A percentile compares a stretch with the other conserved stretches of the same genome.
These are phyloP conservation scores for Lottia gigantea DNA, from an alignment of 2,888 invertebrate species.

Conservation along the genomic window DNA sequence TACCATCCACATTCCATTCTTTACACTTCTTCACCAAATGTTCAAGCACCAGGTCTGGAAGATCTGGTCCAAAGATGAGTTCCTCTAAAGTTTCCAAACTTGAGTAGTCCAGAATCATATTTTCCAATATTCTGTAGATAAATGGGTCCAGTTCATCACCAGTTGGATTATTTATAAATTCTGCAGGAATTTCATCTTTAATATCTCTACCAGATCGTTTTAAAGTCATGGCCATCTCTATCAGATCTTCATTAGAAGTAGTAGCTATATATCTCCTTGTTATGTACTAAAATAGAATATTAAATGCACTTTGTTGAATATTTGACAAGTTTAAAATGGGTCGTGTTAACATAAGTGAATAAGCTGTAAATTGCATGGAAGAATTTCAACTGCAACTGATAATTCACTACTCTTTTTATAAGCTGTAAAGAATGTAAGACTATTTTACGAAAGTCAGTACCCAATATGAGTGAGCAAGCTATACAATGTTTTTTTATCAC, in stretches of 20 bases:
- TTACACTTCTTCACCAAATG: background rate
- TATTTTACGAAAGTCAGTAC: too few species aligned
- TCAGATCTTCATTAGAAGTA: background rate
- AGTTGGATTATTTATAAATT: background rate
- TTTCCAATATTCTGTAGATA: slow-evolving; percentile 2
- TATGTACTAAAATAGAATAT: background rate
- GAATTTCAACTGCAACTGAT: too few species aligned
- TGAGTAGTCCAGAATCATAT: background rate
- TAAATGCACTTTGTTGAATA: too few species aligned
- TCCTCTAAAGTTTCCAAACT: slow-evolving; percentile 1
- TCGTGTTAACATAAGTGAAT: too few species aligned
- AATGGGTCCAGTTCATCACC: background rate
- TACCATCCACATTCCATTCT: slow-evolving; percentile 4
- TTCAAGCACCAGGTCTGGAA: background rate
- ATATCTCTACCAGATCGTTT: background rate
- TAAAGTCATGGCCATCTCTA: background rate
- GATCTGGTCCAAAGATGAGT: slow-evolving; percentile 1
- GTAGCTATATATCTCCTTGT: background rate
- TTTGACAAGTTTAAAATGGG: too few species aligned
- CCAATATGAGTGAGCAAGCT: too few species aligned
- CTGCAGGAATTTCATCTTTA: background rate
- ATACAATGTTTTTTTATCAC: too few species aligned
- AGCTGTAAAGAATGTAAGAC: too few species aligned
- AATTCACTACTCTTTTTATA: too few species aligned
- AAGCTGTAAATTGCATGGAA: too few species aligned